Evolutionary conservation across 1,140 invertebrate species (phyloP).

Genomic region (Dreissena polymorpha): DNA sequence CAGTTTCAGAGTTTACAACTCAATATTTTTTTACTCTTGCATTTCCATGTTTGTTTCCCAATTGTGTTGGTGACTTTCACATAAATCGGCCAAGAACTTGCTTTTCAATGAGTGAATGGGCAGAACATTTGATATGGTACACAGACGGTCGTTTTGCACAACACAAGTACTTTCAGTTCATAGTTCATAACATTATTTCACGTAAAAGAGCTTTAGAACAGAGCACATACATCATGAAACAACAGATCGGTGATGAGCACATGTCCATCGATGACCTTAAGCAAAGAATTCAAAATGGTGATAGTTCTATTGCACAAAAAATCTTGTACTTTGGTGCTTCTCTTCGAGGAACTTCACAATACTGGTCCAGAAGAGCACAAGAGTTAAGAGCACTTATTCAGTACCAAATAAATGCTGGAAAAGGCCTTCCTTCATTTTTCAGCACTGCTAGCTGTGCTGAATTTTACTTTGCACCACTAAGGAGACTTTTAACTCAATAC

Average conservation of each 20-base stretch:
- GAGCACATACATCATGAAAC: conserved; percentile 40
- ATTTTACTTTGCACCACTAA: conserved; percentile 48
- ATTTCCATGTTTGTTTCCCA: conserved; percentile 57
- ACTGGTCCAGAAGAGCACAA: conserved; percentile 52
- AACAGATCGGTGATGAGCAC: conserved; percentile 54
- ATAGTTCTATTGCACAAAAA: conserved; percentile 49
- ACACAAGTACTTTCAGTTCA: conserved; percentile 59
- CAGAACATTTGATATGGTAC: conserved; percentile 57
- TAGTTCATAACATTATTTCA: conserved; percentile 58
- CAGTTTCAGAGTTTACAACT: conserved; percentile 57
- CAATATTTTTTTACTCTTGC: conserved; percentile 51
- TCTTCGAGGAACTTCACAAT: conserved; percentile 41
- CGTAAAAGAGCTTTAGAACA: conserved; percentile 41
- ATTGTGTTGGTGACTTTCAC: conserved; percentile 49
- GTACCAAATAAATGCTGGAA: conserved; percentile 54
- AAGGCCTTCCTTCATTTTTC: conserved; percentile 52
- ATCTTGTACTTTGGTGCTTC: conserved; percentile 52
- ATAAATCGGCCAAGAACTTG: conserved; percentile 50
- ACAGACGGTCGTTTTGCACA: conserved; percentile 54
- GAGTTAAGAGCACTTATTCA: conserved; percentile 53
- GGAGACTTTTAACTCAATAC: conserved; percentile 9
- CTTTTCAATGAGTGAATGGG: conserved; percentile 53
- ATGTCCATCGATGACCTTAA: conserved; percentile 42
- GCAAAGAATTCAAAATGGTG: conserved; percentile 39
- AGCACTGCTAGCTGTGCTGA: conserved; percentile 55